Evolutionary conservation across 2,888 invertebrate genomes (phyloP), one percentile per base, ranked within the genome.

Genomic region (Nasonovia ribisnigri): DNA sequence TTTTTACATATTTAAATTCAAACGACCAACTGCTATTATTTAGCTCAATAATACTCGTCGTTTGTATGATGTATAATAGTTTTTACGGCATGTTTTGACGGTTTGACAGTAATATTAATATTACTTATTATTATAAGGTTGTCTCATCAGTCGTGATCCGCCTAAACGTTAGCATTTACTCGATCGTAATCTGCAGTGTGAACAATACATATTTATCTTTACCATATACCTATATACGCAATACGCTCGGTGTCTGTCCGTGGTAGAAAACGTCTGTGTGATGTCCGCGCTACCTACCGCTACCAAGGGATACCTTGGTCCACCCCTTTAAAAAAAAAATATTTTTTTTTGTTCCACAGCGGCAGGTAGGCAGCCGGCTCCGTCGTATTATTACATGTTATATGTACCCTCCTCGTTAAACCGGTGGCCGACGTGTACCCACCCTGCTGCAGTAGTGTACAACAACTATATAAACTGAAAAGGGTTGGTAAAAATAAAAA

Each of bases 401-500:
- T 89, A 43, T 77, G 48, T 86, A 86, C 93, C 93, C 84, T 90
- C 67, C 29, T 93, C 16, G 86, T 90, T 54, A 60, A 93, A 93
- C 90, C 93, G 93, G 93, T 90, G 93, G 60, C 42, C 26, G 4
- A 84, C 86, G 46, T 48, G 26, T 43, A 84, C 29, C 20, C 26
- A 84, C 93, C 86, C 84, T 42, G 16, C 42, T 54, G 60, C 8
- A 36, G 11, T 60, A 92, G 67, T 43, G 60, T 87, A 43, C 48
- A 90, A 51, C 51, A 51, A 36, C 43, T 86, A 86, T 86, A 43
- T 51, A 88, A 36, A 51, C 84, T 42, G 42, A 67, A 93, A 93
- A 89, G 88, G 92, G 92, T 88, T 93, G 29, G 88, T 92, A 91
- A 86, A 57, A 91, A 84, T n/a, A 91, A 43, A 86, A 77, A 87